Conservation (phyloP, 2,113 vertebrate species). For the Quiscalus mexicanus region DNA sequence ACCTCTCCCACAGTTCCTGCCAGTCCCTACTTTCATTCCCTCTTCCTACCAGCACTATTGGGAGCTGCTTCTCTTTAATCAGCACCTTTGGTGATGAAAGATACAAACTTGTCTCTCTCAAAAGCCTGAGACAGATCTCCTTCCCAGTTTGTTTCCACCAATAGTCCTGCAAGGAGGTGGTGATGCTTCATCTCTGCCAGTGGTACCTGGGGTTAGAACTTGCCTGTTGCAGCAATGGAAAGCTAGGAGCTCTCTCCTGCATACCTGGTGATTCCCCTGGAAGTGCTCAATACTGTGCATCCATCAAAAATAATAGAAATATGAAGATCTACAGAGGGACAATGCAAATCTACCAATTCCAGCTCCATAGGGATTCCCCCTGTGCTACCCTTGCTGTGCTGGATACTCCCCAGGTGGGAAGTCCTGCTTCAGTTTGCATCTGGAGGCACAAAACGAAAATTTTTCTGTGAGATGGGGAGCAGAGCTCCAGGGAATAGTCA, state of each 20-base stretch:
- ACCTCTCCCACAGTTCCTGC: not conserved
- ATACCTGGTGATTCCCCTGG: not conserved
- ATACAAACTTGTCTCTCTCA: not conserved
- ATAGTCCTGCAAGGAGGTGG: not conserved
- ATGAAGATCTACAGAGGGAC: not conserved
- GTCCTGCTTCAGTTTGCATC: not conserved
- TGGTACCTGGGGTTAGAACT: not conserved
- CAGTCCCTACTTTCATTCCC: not conserved
- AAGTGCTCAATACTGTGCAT: accelerated
- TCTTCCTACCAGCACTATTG: not conserved
- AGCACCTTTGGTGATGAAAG: not conserved
- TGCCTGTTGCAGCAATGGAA: not conserved
- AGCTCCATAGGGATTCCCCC: not conserved
- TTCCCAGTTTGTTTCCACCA: not conserved
- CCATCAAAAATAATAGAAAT: not conserved
- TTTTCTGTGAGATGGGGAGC: not conserved
- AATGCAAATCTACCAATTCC: not conserved
- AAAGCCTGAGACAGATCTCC: not conserved
- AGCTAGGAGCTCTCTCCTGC: not conserved
- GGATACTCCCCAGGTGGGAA: not conserved
- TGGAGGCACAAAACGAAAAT: not conserved
- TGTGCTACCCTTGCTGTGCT: not conserved
- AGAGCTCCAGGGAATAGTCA: not conserved
- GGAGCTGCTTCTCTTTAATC: not conserved
- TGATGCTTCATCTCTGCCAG: not conserved